These are phyloP conservation scores for Leptoclinus maculatus DNA, from an alignment of 2,797 vertebrate genomes.

Conservation along the genomic window DNA sequence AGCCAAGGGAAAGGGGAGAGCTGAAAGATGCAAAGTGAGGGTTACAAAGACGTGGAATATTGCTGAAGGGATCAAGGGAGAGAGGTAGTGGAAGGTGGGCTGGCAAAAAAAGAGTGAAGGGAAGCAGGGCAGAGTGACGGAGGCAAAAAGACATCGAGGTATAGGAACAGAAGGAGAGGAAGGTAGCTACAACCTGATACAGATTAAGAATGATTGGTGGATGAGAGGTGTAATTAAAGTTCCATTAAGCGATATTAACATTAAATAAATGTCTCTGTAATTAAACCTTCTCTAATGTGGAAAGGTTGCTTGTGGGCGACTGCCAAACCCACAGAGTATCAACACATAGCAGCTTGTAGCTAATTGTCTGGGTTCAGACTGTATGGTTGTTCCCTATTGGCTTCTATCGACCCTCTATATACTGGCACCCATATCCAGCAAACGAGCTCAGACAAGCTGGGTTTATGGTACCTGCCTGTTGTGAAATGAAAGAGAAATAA, in stretches of 20 bases:
- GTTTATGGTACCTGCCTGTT: neutral
- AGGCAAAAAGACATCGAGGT: slow-evolving; percentile 44
- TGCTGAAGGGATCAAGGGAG: slow-evolving; percentile 52
- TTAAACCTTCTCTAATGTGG: slow-evolving; percentile 53
- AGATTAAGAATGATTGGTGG: slow-evolving; percentile 52
- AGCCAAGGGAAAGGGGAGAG: slow-evolving; percentile 50
- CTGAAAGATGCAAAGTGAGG: slow-evolving; percentile 66
- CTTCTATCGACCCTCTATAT: slow-evolving; percentile 18
- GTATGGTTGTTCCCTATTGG: slow-evolving; percentile 11
- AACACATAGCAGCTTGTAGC: slow-evolving; percentile 23
- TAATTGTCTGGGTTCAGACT: slow-evolving; percentile 32
- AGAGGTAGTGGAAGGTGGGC: slow-evolving; percentile 41
- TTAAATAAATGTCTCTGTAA: slow-evolving; percentile 58
- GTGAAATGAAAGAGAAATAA: slow-evolving; percentile 24
- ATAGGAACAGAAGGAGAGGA: slow-evolving; percentile 36
- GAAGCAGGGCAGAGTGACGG: slow-evolving; percentile 45
- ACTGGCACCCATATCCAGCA: slow-evolving; percentile 18
- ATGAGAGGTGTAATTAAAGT: slow-evolving; percentile 63
- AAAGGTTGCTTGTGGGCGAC: slow-evolving; percentile 38
- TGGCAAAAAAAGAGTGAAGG: slow-evolving; percentile 43
- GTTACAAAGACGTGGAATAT: slow-evolving; percentile 65
- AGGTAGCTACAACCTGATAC: slow-evolving; percentile 31
- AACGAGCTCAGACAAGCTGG: slow-evolving; percentile 27
- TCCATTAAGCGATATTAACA: slow-evolving; percentile 64
- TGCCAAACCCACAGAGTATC: slow-evolving; percentile 38